Evolutionary conservation across 1,140 invertebrate species (phyloP).

Genomic region (Conus betulinus): DNA sequence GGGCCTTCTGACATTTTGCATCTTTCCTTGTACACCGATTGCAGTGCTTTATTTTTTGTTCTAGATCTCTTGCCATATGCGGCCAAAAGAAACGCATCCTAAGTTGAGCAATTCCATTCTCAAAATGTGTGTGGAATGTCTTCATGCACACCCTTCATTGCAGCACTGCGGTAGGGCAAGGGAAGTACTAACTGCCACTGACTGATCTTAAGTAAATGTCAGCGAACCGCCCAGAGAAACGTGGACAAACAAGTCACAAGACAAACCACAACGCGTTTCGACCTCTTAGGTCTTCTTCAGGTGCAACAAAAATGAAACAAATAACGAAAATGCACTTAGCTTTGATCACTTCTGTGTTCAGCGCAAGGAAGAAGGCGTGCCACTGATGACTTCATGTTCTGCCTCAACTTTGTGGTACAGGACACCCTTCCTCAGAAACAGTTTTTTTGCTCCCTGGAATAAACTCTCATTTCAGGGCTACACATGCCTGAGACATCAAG

Average conservation of each 20-base stretch:
- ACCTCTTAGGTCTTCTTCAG: too few species aligned
- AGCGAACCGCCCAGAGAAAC: too few species aligned
- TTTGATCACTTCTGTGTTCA: too few species aligned
- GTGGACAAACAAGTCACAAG: too few species aligned
- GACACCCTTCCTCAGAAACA: too few species aligned
- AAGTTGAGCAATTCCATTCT: neutral
- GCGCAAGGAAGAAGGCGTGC: too few species aligned
- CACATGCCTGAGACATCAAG: neutral
- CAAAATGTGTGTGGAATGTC: slow-evolving; percentile 17
- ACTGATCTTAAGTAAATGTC: too few species aligned
- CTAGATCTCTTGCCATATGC: slow-evolving; percentile 13
- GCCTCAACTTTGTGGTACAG: neutral
- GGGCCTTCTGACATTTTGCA: slow-evolving; percentile 3
- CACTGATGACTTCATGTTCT: neutral
- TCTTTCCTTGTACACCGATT: neutral
- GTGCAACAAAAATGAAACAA: too few species aligned
- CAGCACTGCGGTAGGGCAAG: neutral
- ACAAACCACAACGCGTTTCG: too few species aligned
- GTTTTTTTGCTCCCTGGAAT: neutral
- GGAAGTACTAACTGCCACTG: slow-evolving; percentile 21
- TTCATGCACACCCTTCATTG: slow-evolving; percentile 18
- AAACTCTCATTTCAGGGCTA: neutral
- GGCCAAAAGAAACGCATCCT: slow-evolving; percentile 26
- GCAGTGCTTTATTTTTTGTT: neutral
- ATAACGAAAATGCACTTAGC: too few species aligned